These are phyloP conservation scores for Cheilosia soror DNA, from an alignment of 2,888 invertebrate species.

Conservation along the genomic window DNA sequence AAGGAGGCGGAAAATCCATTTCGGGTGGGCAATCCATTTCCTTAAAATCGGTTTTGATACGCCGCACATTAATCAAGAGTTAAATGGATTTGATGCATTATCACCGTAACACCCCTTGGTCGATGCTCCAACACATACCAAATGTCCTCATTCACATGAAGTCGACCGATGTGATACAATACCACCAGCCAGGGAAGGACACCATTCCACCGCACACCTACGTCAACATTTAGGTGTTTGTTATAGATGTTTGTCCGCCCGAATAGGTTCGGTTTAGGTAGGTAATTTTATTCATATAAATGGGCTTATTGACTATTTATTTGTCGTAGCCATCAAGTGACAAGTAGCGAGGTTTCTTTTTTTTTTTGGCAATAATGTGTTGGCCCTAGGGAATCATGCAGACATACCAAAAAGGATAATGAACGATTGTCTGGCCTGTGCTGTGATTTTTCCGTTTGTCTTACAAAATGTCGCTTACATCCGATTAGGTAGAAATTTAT, in stretches of 20 bases:
- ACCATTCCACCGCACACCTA: background rate
- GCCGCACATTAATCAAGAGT: constrained; percentile 72
- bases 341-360: constrained; percentile 53
- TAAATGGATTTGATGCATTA: constrained; percentile 75
- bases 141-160: constrained; percentile 19
- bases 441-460: constrained; percentile 59
- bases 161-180: background rate
- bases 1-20: constrained; percentile 68
- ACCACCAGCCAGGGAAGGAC: background rate
- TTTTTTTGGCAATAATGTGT: constrained; percentile 11
- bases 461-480: too few species aligned
- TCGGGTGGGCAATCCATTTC: constrained; percentile 66
- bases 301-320: constrained; percentile 70
- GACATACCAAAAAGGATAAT: background rate
- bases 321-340: constrained; percentile 56
- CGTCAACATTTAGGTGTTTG: background rate
- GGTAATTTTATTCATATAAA: constrained; percentile 70
- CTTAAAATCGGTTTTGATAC: constrained; percentile 72
- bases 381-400: constrained; percentile 27
- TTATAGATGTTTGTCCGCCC: constrained; percentile 6
- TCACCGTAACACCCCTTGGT: constrained; percentile 52
- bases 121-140: constrained; percentile 27
- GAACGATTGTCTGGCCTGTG: constrained; percentile 32
- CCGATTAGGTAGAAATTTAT: too few species aligned
- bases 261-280: constrained; percentile 31